These are phyloP conservation scores for Sabatieria punctata DNA, from an alignment of 2,888 invertebrate species.

Conservation along the genomic window DNA sequence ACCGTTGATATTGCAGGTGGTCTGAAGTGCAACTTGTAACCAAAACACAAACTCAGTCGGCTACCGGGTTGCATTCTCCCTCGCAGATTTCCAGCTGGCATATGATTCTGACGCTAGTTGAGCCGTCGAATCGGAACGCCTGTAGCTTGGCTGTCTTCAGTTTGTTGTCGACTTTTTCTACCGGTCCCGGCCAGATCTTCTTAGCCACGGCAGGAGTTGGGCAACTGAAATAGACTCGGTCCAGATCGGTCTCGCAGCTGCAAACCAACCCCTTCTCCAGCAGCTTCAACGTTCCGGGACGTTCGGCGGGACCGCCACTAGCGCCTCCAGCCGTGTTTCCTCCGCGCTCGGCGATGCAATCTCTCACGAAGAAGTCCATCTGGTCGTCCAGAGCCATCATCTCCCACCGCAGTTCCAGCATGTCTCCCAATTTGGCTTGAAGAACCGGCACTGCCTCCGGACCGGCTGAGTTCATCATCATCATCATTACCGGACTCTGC, in stretches of 20 bases:
- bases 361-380: constrained; percentile 29
- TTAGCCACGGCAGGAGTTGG: constrained; percentile 29
- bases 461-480: constrained; percentile 20
- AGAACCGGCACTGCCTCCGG: constrained; percentile 13
- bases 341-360: constrained; percentile 28
- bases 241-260: no score
- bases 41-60: neutral
- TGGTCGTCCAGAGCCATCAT: constrained; percentile 31
- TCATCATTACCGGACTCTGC: constrained; percentile 30
- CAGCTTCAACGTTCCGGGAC: constrained; percentile 21
- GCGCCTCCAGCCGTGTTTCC: constrained; percentile 5
- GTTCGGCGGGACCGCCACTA: neutral
- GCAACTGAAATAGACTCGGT: constrained; percentile 20
- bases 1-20: neutral
- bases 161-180: neutral
- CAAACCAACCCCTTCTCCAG: constrained; percentile 23
- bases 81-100: constrained; percentile 29
- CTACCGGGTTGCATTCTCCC: constrained; percentile 24
- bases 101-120: constrained; percentile 23
- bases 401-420: constrained; percentile 29
- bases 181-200: constrained; percentile 18
- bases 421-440: constrained; percentile 29
- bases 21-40: neutral
- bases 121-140: constrained; percentile 30
- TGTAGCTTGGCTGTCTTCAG: constrained; percentile 17